A percentile compares a stretch with the other conserved stretches of the same genome.
Evolutionary conservation across 2,797 vertebrate genomes (phyloP).

Genomic region (Micrastur ruficollis): DNA sequence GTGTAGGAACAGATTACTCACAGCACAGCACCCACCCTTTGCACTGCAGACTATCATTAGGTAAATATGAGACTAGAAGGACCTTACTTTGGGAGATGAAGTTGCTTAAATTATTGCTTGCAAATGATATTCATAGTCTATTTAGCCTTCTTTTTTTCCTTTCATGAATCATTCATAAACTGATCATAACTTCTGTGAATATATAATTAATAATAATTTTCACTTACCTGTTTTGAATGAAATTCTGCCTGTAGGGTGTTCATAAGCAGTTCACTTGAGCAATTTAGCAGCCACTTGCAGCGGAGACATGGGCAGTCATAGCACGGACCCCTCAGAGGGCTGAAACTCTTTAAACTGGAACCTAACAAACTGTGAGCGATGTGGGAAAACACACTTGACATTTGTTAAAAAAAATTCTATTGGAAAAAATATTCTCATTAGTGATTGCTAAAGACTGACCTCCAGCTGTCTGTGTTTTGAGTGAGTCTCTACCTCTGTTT

Average conservation of each 20-base stretch:
- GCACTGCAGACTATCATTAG: neutral
- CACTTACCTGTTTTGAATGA: neutral
- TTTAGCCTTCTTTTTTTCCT: neutral
- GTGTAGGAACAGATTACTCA: neutral
- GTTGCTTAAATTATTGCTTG: conserved; percentile 25
- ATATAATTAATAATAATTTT: conserved; percentile 62
- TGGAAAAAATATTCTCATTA: neutral
- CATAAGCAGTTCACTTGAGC: neutral
- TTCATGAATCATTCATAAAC: conserved; percentile 55
- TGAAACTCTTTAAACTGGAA: neutral
- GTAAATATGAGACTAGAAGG: neutral
- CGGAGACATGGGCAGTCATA: neutral
- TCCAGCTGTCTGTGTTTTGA: neutral
- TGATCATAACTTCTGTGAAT: conserved; percentile 50
- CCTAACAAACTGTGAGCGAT: neutral
- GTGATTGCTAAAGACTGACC: neutral
- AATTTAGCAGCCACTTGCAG: neutral
- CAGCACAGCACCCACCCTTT: neutral
- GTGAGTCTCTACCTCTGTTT: neutral
- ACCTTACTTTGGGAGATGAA: neutral
- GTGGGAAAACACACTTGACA: neutral
- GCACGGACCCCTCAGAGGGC: neutral
- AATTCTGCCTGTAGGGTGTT: conserved; percentile 16
- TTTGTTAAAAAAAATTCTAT: neutral
- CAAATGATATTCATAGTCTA: conserved; percentile 36